Base-by-base conservation (phyloP, 2,888 invertebrate genomes). In the Hypomecis punctinalis region DNA sequence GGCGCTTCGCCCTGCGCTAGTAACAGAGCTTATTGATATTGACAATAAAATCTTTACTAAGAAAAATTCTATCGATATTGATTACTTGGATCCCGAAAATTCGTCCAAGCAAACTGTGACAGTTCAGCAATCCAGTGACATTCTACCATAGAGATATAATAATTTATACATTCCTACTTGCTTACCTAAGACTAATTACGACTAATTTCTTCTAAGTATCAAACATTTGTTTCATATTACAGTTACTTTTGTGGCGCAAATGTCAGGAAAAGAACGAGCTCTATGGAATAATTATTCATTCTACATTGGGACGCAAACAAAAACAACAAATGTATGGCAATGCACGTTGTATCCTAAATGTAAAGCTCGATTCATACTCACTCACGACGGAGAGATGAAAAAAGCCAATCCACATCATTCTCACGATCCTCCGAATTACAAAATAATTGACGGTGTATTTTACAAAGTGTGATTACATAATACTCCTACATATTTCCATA, bases 311-410 rank as follows among this genome's bases (percentile, higher is more conserved):
- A 36, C 35, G 5, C 35, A 10, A 23, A 48, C 52, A 5, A 60
- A 47, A 46, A 11, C 45, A n/a, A 46, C 59, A 2, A 45, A 13
- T 23, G 9, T 13, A 33, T 60, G 59, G 59, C 51, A 51, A 9
- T 60, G 59, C 45, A 60, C 59, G 0, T 11, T 45, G 45, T 52
- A 64, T 57, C 13, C 76, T 72, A 47, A 39, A 53, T 0, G 64
- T 71, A n/a, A 63, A 63, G 0, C 64, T n/a, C 43, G 46, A 35
- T 60, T 60, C 37, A 52, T 37, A 7, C 51, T 60, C 6, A 13
- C 37, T 10, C 45, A 49, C 8, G 45, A 39, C n/a, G 45, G 36
- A 33, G 7, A 45, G 9, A 54, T 54, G 54, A 39, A n/a, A n/a
- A 45, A 46, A 35, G 5, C 36, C 23, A 46, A 51, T 37, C 35